Evolutionary conservation across 2,888 invertebrate genomes (phyloP).

Genomic region (Gisinianus flammeolus): DNA sequence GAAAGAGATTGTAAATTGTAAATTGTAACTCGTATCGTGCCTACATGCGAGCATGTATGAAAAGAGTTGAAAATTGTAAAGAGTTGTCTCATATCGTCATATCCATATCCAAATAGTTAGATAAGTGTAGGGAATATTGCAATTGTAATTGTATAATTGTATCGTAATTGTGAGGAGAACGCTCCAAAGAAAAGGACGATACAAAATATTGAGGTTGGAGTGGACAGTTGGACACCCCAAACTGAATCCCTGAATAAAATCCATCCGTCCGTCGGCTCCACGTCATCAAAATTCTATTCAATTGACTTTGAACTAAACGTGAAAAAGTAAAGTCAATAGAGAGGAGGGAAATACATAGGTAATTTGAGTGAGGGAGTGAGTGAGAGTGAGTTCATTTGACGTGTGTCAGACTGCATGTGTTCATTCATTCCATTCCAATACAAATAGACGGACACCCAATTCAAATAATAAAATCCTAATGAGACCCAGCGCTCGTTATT

Average conservation of each 20-base stretch:
- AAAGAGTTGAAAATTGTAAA: too few relatives aligned
- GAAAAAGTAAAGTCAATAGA: background rate
- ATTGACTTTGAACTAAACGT: background rate
- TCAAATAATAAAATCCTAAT: background rate
- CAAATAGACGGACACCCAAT: background rate
- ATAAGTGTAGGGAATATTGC: too few relatives aligned
- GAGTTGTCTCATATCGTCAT: too few relatives aligned
- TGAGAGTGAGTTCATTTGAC: background rate
- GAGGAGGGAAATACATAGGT: background rate
- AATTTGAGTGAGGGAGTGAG: background rate
- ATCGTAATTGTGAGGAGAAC: too few relatives aligned
- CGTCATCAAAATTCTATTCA: background rate
- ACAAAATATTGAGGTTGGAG: background rate
- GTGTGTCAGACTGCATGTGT: background rate
- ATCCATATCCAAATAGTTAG: too few relatives aligned
- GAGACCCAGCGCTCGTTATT: background rate
- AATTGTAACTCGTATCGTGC: too few relatives aligned
- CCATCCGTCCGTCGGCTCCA: background rate
- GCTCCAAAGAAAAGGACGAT: too few relatives aligned
- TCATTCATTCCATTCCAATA: background rate
- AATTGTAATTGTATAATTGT: too few relatives aligned
- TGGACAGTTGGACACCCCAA: background rate
- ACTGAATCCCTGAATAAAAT: background rate
- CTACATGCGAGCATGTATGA: too few relatives aligned
- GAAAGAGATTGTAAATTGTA: too few relatives aligned